Evolutionary conservation across 2,888 invertebrate species (phyloP), one percentile per base, ranked within the genome.

Genomic region (Ophion costatus): DNA sequence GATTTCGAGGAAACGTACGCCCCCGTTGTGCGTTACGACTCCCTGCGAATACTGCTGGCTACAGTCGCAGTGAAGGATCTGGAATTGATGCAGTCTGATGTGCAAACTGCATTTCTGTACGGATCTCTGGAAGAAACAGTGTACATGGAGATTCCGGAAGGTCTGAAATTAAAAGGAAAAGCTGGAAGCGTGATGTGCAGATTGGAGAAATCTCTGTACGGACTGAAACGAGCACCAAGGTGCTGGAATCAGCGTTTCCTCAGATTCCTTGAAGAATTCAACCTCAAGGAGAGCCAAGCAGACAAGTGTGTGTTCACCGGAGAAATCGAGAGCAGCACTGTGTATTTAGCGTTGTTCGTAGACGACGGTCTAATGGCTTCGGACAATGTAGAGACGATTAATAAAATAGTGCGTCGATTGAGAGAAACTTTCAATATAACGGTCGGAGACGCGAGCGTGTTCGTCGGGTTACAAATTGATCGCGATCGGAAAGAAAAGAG

Each of bases 1-100:
- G 81, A 84, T 14, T 81, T 71, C 14, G 66, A 22, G 0, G 80
- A 80, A 24, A 80, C 71, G 6, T 84, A 80, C 17, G 71, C 80
- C 11, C 67, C 83, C 20, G 83, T 75, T 0, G 63, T 83, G 10
- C 67, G 75, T 0, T 83, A 83, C 42, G 80, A 83, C 42, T 75
- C 83, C 0, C 63, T 80, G 0, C 22, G 74, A 0, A 42, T 29
- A 1, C 33, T 79, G 0, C 51, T 78, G 10, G 75, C 83, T 0
- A 14, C 5, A 17, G 63, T 42, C 7, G 29, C 82, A 10, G 17
- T 64, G 45, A 51, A 71, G 14, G 71, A 83, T 33, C 64, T 64
- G 3, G 80, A 83, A 10, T 11, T 45, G 7, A 45, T 9, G 45
- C n/a, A n/a, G n/a, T n/a, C n/a, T n/a, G n/a, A n/a, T n/a, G n/a